Evolutionary conservation across 92 coral and sea anemone species (phyloP), one percentile per base, ranked within the genome.

Genomic region (Zoanthus gigantus): DNA sequence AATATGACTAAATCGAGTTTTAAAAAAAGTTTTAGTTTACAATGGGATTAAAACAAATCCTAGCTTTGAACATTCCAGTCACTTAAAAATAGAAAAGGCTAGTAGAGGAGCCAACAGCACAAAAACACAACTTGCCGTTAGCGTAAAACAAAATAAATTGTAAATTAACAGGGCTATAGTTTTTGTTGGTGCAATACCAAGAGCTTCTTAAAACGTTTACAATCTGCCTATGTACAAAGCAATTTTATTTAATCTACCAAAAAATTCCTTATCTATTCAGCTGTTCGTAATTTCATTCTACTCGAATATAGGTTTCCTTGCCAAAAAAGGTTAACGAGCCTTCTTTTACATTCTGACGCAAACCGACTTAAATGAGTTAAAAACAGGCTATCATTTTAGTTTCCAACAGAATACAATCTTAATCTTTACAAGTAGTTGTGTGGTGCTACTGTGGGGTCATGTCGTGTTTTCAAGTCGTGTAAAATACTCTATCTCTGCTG

Each of bases 401-500:
- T 29, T 37, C 45, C 42, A 34, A 34, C 42, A 34, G 42, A 34
- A 34, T 34, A 34, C 42, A 34, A 34, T 34, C 3, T n/a, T 16
- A 45, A 48, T 30, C 34, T 1, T 6, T 63, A n/a, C 68, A 61
- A 4, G n/a, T 0, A 58, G 6, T 63, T 16, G 28, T n/a, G 9
- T n/a, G 29, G 9, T 9, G 30, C 6, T 4, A 63, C 16, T 15
- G 69, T 63, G 9, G 1, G 5, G 5, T 14, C 5, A 5, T n/a
- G 16, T 58, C 17, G 0, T 4, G 30, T 17, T 29, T 63, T 23
- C 69, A 63, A n/a, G 5, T 6, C 18, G 28, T 6, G 7, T 23
- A 63, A 5, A 63, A 17, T 28, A 15, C 37, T 81, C 75, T 45
- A 81, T 81, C 85, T 66, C 58, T 81, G 75, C 58, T 65, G 85